Percentiles rank a stretch among this genome's conserved stretches.
These are phyloP conservation scores for Scomber colias DNA, from an alignment of 2,113 vertebrate genomes.

Conservation along the genomic window DNA sequence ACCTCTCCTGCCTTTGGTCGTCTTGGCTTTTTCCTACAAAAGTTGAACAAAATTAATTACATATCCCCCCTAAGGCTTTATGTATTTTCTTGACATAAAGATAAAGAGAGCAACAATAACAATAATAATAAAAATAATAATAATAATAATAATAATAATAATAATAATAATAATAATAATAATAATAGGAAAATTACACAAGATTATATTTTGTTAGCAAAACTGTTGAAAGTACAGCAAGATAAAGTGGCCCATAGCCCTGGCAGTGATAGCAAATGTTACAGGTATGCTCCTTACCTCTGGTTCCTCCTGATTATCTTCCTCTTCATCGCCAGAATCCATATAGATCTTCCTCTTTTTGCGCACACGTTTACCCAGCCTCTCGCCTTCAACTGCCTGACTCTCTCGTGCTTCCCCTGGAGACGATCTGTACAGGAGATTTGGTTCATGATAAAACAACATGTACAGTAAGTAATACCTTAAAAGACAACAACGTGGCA, in stretches of 20 bases:
- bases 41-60: constrained; percentile 2
- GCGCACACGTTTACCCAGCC: constrained; percentile 88
- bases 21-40: constrained; percentile 88
- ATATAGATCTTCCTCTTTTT: constrained; percentile 92
- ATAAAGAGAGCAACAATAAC: neutral
- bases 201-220: neutral
- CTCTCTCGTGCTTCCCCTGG: constrained; percentile 78
- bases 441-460: neutral
- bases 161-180: no score
- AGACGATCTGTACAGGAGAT: constrained; percentile 73
- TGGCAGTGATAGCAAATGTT: neutral
- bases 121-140: no score
- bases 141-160: no score
- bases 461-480: neutral
- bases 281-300: constrained; percentile 72
- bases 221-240: neutral
- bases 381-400: constrained; percentile 82
- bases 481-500: neutral
- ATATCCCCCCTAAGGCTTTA: no score
- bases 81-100: neutral
- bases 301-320: constrained; percentile 89
- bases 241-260: neutral
- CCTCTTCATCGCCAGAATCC: constrained; percentile 93
- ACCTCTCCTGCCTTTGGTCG: constrained; percentile 88
- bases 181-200: neutral